A percentile compares a stretch with the other conserved stretches of the same genome.
phyloP scores from a whole-genome alignment of 2,888 invertebrate species.

The Hirtodrosophila cameraria region DNA sequence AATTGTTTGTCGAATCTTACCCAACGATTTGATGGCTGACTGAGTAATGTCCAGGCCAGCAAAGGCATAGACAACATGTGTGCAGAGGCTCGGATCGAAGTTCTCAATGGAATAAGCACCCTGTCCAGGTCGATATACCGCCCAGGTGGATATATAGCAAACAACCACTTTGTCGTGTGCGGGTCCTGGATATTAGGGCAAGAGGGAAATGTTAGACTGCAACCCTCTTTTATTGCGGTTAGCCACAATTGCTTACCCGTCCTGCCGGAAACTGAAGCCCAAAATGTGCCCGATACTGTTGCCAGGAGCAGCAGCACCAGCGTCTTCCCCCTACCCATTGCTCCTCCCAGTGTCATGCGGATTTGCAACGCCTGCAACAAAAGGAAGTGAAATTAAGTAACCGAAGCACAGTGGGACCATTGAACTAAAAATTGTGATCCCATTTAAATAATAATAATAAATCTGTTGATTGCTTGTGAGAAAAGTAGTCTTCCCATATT shows the following conservation, averaged over 20 bases:
- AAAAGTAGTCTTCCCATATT: no score
- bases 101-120: constrained; percentile 88
- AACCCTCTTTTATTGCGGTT: constrained; percentile 43
- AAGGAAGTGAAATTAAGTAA: constrained; percentile 4
- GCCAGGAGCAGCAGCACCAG: constrained; percentile 42
- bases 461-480: no score
- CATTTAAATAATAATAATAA: no score
- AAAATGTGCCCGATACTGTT: constrained; percentile 55
- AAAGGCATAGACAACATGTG: constrained; percentile 92
- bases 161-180: constrained; percentile 90
- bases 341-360: not conserved
- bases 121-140: constrained; percentile 88
- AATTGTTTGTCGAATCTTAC: constrained; percentile 84
- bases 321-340: not conserved
- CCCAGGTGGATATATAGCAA: constrained; percentile 93
- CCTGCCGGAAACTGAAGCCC: constrained; percentile 72
- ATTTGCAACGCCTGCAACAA: not conserved
- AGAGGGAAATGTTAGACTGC: constrained; percentile 1
- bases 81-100: constrained; percentile 90
- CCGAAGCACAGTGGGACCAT: no score
- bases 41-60: constrained; percentile 89
- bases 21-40: constrained; percentile 89
- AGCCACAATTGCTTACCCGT: constrained; percentile 68
- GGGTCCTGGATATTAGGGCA: constrained; percentile 88
- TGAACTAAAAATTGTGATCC: no score